Base-by-base conservation (phyloP, 2,888 invertebrate species). In the Drosophila affinis region DNA sequence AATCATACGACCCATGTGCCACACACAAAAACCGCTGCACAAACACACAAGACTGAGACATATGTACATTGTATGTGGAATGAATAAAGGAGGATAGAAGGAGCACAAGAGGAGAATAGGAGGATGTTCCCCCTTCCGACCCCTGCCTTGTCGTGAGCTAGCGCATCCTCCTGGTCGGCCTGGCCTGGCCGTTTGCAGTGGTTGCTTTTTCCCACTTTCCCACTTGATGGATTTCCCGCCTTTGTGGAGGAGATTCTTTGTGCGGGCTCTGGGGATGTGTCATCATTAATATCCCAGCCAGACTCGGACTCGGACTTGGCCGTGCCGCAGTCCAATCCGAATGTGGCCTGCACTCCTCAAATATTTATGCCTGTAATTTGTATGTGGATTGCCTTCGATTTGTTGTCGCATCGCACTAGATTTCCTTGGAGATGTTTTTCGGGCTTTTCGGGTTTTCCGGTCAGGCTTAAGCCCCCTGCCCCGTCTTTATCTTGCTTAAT, bases 1-100 rank as follows among this genome's bases (percentile, higher is more conserved):
- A 88, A 87, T 83, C 87, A 88, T 83, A 72, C 70, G 78, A 78
- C 73, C 73, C 78, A 76, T 74, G 72, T 57, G 62, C 57, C 75
- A 64, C 73, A 64, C 73, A 82, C 73, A 82, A 64, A 48, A 82
- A 77, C 78, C 86, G 81, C 76, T 74, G 65, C 73, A 77, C 63
- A 78, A 84, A 79, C 77, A 60, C 27, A 52, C 49, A 59, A 52
- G 53, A 62, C 57, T 27, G 29, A 54, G 60, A 72, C 52, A 69
- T 44, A 56, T 49, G 67, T 44, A 54, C n/a, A n/a, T n/a, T n/a
- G n/a, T 47, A 49, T 24, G 24, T 24, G 0, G 24, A 5, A 24
- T 24, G 24, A 24, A 24, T 4, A 17, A 6, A 5, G 0, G 6
- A 44, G 21, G 21, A 21, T 21, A 21, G 3, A 3, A 21, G 44